Evolutionary conservation across 2,113 vertebrate species (phyloP).

Genomic region (Budorcas taxicolor): DNA sequence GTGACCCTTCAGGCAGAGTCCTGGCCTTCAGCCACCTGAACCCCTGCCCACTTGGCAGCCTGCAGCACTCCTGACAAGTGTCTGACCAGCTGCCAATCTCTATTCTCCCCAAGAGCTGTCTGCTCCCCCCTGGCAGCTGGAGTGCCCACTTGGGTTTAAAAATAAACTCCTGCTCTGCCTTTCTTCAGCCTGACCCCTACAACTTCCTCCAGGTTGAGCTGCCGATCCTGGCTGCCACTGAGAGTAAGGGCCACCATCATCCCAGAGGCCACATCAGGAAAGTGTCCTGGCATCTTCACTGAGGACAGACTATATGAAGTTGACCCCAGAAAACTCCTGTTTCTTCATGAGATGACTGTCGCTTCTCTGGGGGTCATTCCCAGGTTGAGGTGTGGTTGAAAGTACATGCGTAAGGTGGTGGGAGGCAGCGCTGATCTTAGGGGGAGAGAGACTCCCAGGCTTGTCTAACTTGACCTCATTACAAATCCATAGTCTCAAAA

Average conservation of each 20-base stretch:
- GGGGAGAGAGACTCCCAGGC: background rate
- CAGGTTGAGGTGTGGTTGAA: background rate
- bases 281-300: background rate
- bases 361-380: background rate
- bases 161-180: conserved; percentile 47
- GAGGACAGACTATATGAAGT: background rate
- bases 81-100: conserved; percentile 49
- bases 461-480: no score
- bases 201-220: background rate
- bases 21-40: conserved; percentile 13
- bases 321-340: background rate
- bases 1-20: background rate
- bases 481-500: background rate
- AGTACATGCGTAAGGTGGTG: background rate
- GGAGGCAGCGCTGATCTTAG: background rate
- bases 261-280: background rate
- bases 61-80: conserved; percentile 21
- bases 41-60: conserved; percentile 33
- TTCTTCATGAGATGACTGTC: background rate
- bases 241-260: background rate
- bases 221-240: background rate
- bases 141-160: conserved; percentile 66
- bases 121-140: conserved; percentile 37
- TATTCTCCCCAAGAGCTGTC: conserved; percentile 2
- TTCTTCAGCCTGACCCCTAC: conserved; percentile 17